Base-by-base conservation (phyloP, 2,113 vertebrate genomes). In the Gobius niger region DNA sequence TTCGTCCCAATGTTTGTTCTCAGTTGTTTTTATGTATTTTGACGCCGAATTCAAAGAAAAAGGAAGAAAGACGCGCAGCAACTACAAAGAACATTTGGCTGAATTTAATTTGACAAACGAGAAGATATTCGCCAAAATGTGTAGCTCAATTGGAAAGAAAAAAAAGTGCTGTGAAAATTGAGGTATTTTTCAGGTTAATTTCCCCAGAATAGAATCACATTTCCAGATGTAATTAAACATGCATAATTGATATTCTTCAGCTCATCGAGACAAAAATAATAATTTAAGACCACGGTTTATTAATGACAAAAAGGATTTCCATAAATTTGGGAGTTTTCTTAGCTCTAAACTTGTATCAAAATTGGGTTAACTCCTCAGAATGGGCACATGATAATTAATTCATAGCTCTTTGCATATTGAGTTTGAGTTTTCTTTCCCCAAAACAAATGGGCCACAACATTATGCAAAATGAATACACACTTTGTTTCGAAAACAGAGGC, bases 141-240 rank as follows among this genome's bases (percentile, higher is more conserved):
- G 14, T 60, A 16, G 41, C 34, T 16, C n/a, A 42, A 60, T 44
- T 60, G 57, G 10, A 42, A 34, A 34, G 41, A 16, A 42, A 44
- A 60, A 60, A 60, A 42, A 13, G 14, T 60, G 34, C 7, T 1
- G 7, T 2, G 12, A 59, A 59, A 59, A 42, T n/a, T 41, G 56
- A 42, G 10, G 40, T 10, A 60, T 60, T 44, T 41, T 9, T 15
- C 57, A 42, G 24, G 24, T 60, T 60, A 60, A 60, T 44, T 41
- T 44, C 8, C 40, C 57, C 16, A n/a, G 42, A 60, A 60, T 42
- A 60, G 57, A 44, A 42, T 42, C 7, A 9, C 40, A 10, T 60
- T 60, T 42, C 34, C 57, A 7, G 40, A 60, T 44, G 14, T 44
- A 60, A 60, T 60, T 60, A 60, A 5, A 60, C 14, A 40, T 60